phyloP scores from a whole-genome alignment of 1,140 invertebrate genomes.

The Bombus soroeensis region DNA sequence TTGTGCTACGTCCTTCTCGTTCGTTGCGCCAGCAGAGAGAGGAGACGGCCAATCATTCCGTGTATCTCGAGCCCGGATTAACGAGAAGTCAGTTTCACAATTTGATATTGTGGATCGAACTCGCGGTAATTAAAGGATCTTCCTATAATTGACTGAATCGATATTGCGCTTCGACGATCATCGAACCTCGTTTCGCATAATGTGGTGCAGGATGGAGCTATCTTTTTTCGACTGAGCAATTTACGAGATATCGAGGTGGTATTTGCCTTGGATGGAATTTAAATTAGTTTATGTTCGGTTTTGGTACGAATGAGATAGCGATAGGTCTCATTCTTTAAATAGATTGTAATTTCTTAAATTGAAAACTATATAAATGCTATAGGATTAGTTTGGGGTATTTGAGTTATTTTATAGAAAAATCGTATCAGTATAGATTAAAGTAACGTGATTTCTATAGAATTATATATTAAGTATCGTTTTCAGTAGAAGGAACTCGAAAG shows the following conservation, averaged over 20 bases:
- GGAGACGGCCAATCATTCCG: constrained; percentile 24
- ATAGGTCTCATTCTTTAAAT: not conserved
- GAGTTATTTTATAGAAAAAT: not conserved
- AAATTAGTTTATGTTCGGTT: not conserved
- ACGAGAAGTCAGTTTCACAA: constrained; percentile 31
- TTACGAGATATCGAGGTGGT: not conserved
- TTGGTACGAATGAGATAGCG: not conserved
- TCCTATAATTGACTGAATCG: constrained; percentile 17
- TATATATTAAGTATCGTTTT: not conserved
- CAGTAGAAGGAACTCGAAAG: not conserved
- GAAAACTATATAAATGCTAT: not conserved
- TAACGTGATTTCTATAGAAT: not conserved
- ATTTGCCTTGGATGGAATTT: not conserved
- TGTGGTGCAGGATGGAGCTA: no score
- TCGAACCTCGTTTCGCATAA: not conserved
- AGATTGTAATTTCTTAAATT: not conserved
- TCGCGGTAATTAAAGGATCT: constrained; percentile 24
- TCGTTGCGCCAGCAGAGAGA: not conserved
- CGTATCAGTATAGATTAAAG: not conserved
- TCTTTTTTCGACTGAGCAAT: not conserved
- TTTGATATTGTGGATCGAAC: constrained; percentile 20
- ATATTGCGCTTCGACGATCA: not conserved
- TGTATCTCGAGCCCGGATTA: constrained; percentile 33
- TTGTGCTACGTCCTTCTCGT: not conserved
- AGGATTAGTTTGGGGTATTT: not conserved